Evolutionary conservation across 35 echinoderm and acorn worm species (phyloP), one percentile per base, ranked within the genome.

Genomic region (Nesometra sesokonis): DNA sequence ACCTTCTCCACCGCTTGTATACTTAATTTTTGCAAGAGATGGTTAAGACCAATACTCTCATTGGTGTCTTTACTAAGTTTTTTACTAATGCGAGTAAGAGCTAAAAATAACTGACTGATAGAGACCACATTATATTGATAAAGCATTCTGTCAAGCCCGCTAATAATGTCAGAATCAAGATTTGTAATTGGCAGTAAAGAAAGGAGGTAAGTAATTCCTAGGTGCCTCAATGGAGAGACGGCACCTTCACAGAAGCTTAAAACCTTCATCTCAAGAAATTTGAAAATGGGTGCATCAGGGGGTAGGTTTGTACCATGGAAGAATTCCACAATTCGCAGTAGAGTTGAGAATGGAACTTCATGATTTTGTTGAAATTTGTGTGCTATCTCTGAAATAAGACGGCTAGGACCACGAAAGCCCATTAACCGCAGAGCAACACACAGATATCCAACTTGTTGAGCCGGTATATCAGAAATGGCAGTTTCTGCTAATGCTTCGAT

Each of bases 101-200:
- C 82, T 38, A 35, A 34, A 5, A 92, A 88, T 31, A 96, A 52
- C 33, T 82, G 84, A 77, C 91, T 96, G 17, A 92, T 90, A 32
- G 87, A 88, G 13, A 85, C 39, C 1, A 88, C 91, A 85, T 93
- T 87, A 11, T 93, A 85, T 32, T 93, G 93, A 4, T 47, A 90
- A n/a, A 96, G 83, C 31, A 90, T 82, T 34, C 47, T 78, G 23
- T 78, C 38, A 33, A 87, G 84, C 76, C 77, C 76, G 46, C 21
- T 35, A n/a, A 92, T 87, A 21, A 96, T 39, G 17, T 38, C 17
- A 32, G 77, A 37, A 86, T 93, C 40, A 0, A 88, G 84, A 17
- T 34, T 35, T 38, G 78, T 52, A 17, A 86, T 30, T 37, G 90
- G 85, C 23, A 96, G 67, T 19, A 84, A 80, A 29, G 90, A 89